phyloP scores from a whole-genome alignment of 1,140 invertebrate species.

The Plodia interpunctella region DNA sequence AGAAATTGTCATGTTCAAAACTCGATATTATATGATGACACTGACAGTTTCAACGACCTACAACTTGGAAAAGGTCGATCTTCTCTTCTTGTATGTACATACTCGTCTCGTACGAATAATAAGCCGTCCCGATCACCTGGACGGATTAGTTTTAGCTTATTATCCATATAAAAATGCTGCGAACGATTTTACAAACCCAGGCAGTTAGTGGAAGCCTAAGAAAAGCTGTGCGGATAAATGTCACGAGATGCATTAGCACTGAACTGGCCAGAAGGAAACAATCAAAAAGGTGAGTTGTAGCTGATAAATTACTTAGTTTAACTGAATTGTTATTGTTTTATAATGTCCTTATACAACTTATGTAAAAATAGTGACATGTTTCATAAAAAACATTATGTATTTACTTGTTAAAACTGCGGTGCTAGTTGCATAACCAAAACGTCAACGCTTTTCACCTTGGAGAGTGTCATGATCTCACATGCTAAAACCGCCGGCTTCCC shows the following conservation, averaged over 20 bases:
- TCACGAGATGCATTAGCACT: conserved; percentile 78
- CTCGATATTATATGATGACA: conserved; percentile 4
- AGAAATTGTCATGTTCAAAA: neutral
- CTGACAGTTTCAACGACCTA: conserved; percentile 59
- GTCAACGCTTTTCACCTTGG: conserved; percentile 48
- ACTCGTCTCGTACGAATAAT: conserved; percentile 27
- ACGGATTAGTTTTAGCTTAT: conserved; percentile 49
- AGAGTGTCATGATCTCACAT: conserved; percentile 29
- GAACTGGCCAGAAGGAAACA: conserved; percentile 80
- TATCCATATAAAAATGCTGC: conserved; percentile 77
- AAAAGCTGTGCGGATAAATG: conserved; percentile 77
- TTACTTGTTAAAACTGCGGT: conserved; percentile 25
- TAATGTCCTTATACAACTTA: conserved; percentile 3
- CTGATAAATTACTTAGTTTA: conserved; percentile 5
- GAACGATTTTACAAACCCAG: conserved; percentile 82
- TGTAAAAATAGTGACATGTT: conserved; percentile 8
- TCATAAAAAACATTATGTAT: neutral
- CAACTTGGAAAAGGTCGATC: conserved; percentile 72
- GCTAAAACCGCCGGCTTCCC: conserved; percentile 22
- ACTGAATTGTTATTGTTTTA: conserved; percentile 1
- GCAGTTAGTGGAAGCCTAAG: conserved; percentile 78
- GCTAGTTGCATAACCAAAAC: conserved; percentile 66
- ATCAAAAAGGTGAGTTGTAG: conserved; percentile 78
- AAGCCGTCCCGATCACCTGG: conserved; percentile 62
- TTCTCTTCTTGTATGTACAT: conserved; percentile 22